phyloP scores from a whole-genome alignment of 2,888 invertebrate species.

The Mimachlamys varia region DNA sequence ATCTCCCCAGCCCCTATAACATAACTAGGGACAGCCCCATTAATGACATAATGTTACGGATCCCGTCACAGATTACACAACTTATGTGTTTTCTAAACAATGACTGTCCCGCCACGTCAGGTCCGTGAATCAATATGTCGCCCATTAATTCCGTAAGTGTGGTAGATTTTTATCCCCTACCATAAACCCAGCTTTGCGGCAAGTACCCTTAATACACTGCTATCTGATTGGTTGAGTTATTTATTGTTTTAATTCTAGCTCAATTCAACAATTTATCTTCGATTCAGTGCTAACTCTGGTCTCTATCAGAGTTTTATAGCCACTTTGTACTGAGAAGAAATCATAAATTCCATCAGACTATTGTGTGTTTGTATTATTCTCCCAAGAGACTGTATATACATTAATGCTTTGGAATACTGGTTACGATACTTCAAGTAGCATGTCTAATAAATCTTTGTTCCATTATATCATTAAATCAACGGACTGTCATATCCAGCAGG shows the following conservation, averaged over 20 bases:
- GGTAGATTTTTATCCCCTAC: not conserved
- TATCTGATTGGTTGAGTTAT: conserved; percentile 16
- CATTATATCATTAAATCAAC: not conserved
- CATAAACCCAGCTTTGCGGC: not conserved
- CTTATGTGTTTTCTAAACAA: conserved; percentile 7
- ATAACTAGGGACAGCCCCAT: not conserved
- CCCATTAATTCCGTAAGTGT: not conserved
- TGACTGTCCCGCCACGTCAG: not conserved
- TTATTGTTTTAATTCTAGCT: conserved; percentile 1
- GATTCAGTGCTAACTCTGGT: not conserved
- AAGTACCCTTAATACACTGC: not conserved
- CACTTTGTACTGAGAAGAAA: not conserved
- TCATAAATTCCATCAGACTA: conserved; percentile 16
- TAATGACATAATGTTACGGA: not conserved
- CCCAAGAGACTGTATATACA: not conserved
- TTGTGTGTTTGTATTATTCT: not conserved
- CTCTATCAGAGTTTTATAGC: not conserved
- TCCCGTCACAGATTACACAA: not conserved
- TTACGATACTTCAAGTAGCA: not conserved
- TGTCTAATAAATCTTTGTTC: not conserved
- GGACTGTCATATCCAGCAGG: not conserved
- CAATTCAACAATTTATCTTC: not conserved
- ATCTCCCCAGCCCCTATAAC: not conserved
- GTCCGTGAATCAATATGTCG: not conserved
- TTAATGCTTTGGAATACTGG: not conserved